Base-by-base conservation (phyloP, 2,113 vertebrate species). In the Coptodon bakossiorum region DNA sequence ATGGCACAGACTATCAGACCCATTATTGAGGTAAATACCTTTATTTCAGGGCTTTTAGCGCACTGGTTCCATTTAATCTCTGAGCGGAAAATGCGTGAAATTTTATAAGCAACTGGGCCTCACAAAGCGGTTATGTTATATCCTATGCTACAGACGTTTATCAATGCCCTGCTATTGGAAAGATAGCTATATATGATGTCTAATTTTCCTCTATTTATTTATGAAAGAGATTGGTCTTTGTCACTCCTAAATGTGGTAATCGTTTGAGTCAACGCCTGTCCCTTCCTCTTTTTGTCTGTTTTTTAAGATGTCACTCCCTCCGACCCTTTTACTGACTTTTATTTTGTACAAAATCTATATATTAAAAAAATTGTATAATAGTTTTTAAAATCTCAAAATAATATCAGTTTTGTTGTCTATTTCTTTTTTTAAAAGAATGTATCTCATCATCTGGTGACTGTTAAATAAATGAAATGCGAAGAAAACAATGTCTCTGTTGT, bases 281-380 rank as follows among this genome's bases (percentile, higher is more conserved):
- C 84, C 40, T 48, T 87, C 82, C 89, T 92, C 81, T 92, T 76
- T 90, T 93, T 52, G 86, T 79, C 71, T 85, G 43, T 88, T 95
- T 95, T 94, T 90, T 87, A 95, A 96, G 83, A 94, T 93, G 93
- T 96, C 91, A 82, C 85, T 90, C 93, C 93, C 86, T 88, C 92
- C 91, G 86, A 84, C 86, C 90, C 88, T 95, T 96, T 95, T 94
- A 94, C 90, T 94, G 93, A 95, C 92, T 95, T 96, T 96, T 96
- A 96, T 97, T 97, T 97, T 96, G 96, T 97, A 96, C 91, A 96
- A 96, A 96, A 95, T 96, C 95, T 96, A 96, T 97, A 96, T 97
- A 97, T 96, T 96, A 94, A 96, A 92, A 76, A 96, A 96, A 97
- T 94, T 97, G 96, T 97, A 97, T 95, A 95, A 96, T 96, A 97